Base-by-base conservation (phyloP, 1,140 invertebrate species). In the Drosophila ironensis region DNA sequence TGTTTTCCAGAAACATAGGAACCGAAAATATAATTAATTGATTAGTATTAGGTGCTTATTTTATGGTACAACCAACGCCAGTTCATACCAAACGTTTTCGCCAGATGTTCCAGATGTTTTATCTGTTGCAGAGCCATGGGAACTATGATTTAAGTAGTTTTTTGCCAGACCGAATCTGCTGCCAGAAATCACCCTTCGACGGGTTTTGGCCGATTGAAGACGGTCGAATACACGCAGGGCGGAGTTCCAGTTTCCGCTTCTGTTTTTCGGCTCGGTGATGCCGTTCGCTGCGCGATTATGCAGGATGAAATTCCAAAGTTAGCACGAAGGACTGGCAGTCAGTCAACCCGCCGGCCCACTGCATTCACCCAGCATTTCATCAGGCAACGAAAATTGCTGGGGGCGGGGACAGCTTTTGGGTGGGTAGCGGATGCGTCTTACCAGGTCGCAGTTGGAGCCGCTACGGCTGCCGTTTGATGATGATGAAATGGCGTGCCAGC, bases 401-500 rank as follows among this genome's bases (percentile, higher is more conserved):
- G 25, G 27, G 6, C 19, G 64, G 61, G 17, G 24, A 20, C 37
- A 9, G 37, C 3, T 7, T 24, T 40, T 27, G 27, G 51, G 11
- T 24, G 53, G 56, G 37, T 50, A 42, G 33, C 63, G 63, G 61
- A 56, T 47, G 41, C 63, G 37, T 35, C 59, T 66, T 66, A 20
- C 51, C 63, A 69, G 63, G 61, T 41, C 64, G 53, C 48, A 37
- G 53, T 46, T 61, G 53, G 19, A 54, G 42, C 45, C 45, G 44
- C 42, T 69, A 51, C 46, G 48, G 59, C 50, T 80, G 59, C 33
- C 68, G 72, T 72, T 86, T 84, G 78, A 84, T 86, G 80, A 84
- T 84, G 80, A 84, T 86, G 80, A 86, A 84, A 84, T 84, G 69
- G 75, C 80, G 80, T 84, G 80, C 74, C 42, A 48, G 66, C 38